phyloP scores from a whole-genome alignment of 2,797 vertebrate genomes.

The Apogon talboti region DNA sequence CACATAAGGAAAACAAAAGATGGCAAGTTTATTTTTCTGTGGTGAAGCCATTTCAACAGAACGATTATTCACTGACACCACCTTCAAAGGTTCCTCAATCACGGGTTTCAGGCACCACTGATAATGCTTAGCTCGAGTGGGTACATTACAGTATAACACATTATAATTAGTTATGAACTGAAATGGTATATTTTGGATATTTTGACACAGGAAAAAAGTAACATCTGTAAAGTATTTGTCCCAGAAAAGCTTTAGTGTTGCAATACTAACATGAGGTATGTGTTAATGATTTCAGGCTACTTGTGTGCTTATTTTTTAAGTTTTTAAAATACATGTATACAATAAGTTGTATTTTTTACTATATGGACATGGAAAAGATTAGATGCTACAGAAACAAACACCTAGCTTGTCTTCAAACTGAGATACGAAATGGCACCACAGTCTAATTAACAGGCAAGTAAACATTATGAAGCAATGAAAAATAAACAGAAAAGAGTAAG shows the following conservation, averaged over 20 bases:
- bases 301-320: constrained; percentile 14
- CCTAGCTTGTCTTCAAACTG: neutral
- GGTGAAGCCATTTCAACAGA: constrained; percentile 76
- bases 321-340: constrained; percentile 19
- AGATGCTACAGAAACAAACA: constrained; percentile 1
- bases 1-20: constrained; percentile 83
- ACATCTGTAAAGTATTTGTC: constrained; percentile 24
- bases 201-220: constrained; percentile 29
- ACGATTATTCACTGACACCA: constrained; percentile 78
- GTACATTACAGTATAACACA: constrained; percentile 54
- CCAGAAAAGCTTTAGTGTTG: constrained; percentile 15
- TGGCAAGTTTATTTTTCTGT: constrained; percentile 81
- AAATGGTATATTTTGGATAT: constrained; percentile 40
- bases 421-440: neutral
- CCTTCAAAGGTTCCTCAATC: constrained; percentile 76
- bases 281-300: constrained; percentile 23
- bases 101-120: constrained; percentile 58
- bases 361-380: neutral
- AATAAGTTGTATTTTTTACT: constrained; percentile 11
- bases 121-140: constrained; percentile 46
- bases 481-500: neutral
- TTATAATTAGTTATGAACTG: constrained; percentile 48
- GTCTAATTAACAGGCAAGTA: neutral
- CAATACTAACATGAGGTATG: constrained; percentile 14
- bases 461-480: constrained; percentile 7